Base-by-base conservation (phyloP, 2,888 invertebrate genomes). In the Nemurella pictetii region DNA sequence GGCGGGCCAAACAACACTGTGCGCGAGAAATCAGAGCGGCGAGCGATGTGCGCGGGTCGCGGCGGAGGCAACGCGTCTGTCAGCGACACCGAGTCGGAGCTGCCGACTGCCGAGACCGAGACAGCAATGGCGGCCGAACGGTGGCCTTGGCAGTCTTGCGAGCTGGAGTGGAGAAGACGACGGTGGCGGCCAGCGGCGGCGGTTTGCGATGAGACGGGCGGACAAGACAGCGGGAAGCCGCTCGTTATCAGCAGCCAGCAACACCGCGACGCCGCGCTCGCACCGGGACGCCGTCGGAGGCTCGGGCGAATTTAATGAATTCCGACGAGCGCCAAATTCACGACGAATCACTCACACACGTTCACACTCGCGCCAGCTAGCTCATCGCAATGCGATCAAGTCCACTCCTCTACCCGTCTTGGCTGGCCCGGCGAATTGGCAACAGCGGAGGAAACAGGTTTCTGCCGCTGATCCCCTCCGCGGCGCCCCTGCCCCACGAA, bases 51-150 rank as follows among this genome's bases (percentile, higher is more conserved):
- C 35, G 12, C 35, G 55, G 5, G 15, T 15, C 55, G 55, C 55
- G 1, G 20, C 3, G 55, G 20, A 55, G 1, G 55, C 55, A 20
- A 7, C 55, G 3, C 9, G 55, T 12, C 55, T 55, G 55, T 12
- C 55, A 55, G 55, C 32, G 32, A 5, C n/a, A n/a, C 9, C 32
- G 32, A 32, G 32, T 9, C 32, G 32, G 9, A 9, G 15, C 9
- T 12, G 20, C 15, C 55, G 55, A 55, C n/a, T n/a, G n/a, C n/a
- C n/a, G n/a, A n/a, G n/a, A 55, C 5, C 55, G 55, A 55, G 55
- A 55, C 55, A 78, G 78, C 78, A 78, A 78, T 78, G 78, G 78
- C 78, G 78, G 78, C 55, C 55, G 12, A n/a, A 55, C 55, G 55
- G 55, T 78, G 78, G 78, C 78, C 78, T 78, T 78, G 78, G 28